phyloP scores from a whole-genome alignment of 1,140 invertebrate genomes.

The Littorina saxatilis region DNA sequence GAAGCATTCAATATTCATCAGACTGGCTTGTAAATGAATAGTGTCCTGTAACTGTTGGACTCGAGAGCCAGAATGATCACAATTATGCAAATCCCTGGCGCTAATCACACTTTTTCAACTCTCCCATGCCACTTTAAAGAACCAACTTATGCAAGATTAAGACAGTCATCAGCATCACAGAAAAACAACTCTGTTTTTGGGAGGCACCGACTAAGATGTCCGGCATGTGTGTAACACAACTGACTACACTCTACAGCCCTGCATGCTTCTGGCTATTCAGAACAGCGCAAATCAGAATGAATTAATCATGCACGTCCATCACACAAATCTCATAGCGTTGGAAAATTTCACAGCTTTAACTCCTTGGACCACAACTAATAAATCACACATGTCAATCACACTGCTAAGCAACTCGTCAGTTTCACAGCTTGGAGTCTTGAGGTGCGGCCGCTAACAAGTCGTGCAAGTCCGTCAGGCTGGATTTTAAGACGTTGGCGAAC shows the following conservation, averaged over 20 bases:
- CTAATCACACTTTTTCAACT: slow-evolving; percentile 81
- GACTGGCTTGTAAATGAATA: no score
- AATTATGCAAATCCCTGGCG: not conserved
- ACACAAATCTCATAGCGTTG: not conserved
- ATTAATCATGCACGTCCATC: slow-evolving; percentile 78
- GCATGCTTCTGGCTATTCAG: no score
- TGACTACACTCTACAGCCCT: no score
- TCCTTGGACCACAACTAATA: not conserved
- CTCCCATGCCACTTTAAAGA: no score
- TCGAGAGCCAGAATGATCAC: not conserved
- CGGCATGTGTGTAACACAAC: no score
- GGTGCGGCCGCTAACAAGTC: not conserved
- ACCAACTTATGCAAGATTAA: no score
- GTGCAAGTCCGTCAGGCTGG: slow-evolving; percentile 57
- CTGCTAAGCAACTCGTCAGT: not conserved
- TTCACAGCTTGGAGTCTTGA: not conserved
- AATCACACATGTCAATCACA: not conserved
- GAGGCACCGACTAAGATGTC: no score
- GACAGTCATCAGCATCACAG: no score
- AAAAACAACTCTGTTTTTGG: no score
- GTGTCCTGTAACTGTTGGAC: no score
- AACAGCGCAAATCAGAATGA: slow-evolving; percentile 89
- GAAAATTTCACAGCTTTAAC: not conserved
- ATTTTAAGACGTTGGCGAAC: slow-evolving; percentile 48
- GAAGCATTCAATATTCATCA: no score